A percentile compares a stretch with the other conserved stretches of the same genome.
These are phyloP conservation scores for Chelon labrosus DNA, from an alignment of 2,797 vertebrate genomes.

Conservation along the genomic window DNA sequence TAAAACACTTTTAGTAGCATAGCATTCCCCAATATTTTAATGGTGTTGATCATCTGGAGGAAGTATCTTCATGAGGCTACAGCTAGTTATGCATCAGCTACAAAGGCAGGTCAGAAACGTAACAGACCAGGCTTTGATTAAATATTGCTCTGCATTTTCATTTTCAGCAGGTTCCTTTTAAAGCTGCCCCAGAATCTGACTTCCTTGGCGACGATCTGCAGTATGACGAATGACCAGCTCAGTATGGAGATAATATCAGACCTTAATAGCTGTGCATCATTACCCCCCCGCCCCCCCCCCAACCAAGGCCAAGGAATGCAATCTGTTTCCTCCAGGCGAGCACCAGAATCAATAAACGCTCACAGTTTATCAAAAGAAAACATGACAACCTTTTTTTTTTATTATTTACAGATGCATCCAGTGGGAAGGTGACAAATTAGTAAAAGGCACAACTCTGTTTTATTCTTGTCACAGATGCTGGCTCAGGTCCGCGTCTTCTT, in stretches of 20 bases:
- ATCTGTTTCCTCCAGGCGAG: slow-evolving; percentile 19
- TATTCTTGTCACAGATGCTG: slow-evolving; percentile 5
- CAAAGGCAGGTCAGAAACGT: background rate
- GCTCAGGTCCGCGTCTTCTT: background rate
- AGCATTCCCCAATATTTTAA: too few species aligned
- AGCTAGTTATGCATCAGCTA: background rate
- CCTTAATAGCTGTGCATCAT: slow-evolving; percentile 35
- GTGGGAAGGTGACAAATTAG: background rate
- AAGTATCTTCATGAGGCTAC: too few species aligned
- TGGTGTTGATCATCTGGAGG: too few species aligned
- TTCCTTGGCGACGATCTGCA: background rate
- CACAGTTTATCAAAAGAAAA: slow-evolving; percentile 33
- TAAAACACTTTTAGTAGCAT: too few species aligned
- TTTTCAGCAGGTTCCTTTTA: background rate
- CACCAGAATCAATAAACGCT: slow-evolving; percentile 38
- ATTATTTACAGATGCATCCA: background rate
- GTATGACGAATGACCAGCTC: background rate
- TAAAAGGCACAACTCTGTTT: background rate
- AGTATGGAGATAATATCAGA: slow-evolving; percentile 25
- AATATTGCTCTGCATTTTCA: background rate
- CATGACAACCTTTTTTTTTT: slow-evolving; percentile 4
- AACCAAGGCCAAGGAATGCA: slow-evolving; percentile 22
- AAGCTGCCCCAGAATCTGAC: background rate
- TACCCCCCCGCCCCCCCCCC: background rate
- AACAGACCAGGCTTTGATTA: background rate